phyloP scores from a whole-genome alignment of 2,113 vertebrate genomes.

The Prunella fulvescens region DNA sequence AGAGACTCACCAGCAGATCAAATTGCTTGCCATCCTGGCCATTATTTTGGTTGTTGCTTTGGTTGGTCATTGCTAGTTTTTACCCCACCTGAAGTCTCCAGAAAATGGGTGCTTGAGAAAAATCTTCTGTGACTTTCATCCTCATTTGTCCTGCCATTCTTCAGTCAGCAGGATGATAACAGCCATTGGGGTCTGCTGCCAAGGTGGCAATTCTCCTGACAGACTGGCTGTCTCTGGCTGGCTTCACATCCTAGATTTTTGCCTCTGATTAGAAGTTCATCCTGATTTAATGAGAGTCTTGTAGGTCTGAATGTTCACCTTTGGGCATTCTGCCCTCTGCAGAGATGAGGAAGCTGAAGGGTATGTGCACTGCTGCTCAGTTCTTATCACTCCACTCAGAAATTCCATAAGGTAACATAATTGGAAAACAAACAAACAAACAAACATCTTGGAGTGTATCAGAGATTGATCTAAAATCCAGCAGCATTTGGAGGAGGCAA shows the following conservation, averaged over 20 bases:
- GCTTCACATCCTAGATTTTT: not conserved
- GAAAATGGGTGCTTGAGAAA: not conserved
- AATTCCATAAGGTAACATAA: not conserved
- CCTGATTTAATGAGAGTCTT: not conserved
- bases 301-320: not conserved
- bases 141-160: not conserved
- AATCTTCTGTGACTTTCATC: not conserved
- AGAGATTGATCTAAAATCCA: not conserved
- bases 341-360: not conserved
- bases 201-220: not conserved
- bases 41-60: not conserved
- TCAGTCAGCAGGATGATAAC: not conserved
- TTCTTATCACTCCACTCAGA: not conserved
- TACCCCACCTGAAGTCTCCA: not conserved
- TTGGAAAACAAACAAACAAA: rapidly evolving
- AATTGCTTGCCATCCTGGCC: not conserved
- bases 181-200: not conserved
- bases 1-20: not conserved
- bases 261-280: not conserved
- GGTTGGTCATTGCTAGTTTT: not conserved
- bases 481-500: not conserved
- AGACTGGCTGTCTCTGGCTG: not conserved
- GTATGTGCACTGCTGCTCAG: rapidly evolving
- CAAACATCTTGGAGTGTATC: not conserved
- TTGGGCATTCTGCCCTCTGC: not conserved